These are phyloP conservation scores for Drosophila nr. fundita DNA, from an alignment of 2,888 invertebrate genomes.

Conservation along the genomic window DNA sequence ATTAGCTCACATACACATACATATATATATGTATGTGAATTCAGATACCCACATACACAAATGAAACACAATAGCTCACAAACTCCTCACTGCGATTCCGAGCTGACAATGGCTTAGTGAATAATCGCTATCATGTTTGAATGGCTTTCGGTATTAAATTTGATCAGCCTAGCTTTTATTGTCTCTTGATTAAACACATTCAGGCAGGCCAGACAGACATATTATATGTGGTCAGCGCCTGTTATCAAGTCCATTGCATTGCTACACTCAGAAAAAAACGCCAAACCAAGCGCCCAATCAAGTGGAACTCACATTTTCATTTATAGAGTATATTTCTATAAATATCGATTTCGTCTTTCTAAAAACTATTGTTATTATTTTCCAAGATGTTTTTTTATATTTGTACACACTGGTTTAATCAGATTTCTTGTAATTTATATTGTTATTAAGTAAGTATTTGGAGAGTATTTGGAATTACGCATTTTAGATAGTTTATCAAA, in stretches of 20 bases:
- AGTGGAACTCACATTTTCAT: background rate
- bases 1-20: background rate
- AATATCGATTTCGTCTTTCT: background rate
- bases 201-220: background rate
- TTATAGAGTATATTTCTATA: background rate
- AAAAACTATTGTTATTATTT: background rate
- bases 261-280: background rate
- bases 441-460: background rate
- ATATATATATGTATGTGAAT: background rate
- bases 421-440: background rate
- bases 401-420: background rate
- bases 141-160: slow-evolving; percentile 1
- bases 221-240: background rate
- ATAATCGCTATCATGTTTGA: background rate
- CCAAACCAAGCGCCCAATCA: background rate
- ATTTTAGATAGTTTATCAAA: background rate
- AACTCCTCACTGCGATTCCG: background rate
- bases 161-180: background rate
- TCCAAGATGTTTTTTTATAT: background rate
- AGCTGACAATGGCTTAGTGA: background rate
- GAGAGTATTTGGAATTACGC: too few species aligned
- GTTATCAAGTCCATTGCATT: background rate
- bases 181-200: background rate
- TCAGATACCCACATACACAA: background rate
- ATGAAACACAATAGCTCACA: background rate